phyloP scores from a whole-genome alignment of 2,888 invertebrate species.

The Noctua pronuba region DNA sequence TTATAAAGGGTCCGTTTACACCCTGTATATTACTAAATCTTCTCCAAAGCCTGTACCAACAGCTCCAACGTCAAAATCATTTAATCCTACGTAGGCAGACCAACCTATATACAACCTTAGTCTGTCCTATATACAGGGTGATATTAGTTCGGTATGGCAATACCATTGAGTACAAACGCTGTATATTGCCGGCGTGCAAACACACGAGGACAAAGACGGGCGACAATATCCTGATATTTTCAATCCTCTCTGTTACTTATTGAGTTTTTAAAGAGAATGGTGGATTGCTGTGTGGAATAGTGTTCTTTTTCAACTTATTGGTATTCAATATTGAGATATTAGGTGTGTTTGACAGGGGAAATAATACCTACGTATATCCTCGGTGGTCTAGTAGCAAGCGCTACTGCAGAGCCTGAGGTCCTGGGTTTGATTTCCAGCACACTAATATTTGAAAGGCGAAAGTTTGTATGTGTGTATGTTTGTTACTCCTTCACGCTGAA shows the following conservation, averaged over 20 bases:
- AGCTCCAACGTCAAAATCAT: background rate
- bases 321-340: background rate
- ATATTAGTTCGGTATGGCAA: constrained; percentile 38
- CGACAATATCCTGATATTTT: constrained; percentile 53
- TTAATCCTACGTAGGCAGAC: background rate
- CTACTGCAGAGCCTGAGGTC: too few species aligned
- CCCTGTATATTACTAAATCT: constrained; percentile 1
- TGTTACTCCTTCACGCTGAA: too few species aligned
- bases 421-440: too few species aligned
- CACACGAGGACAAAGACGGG: constrained; percentile 34
- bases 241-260: constrained; percentile 26
- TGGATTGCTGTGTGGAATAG: background rate
- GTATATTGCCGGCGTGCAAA: constrained; percentile 43
- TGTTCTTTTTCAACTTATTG: background rate
- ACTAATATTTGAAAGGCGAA: too few species aligned
- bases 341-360: too few species aligned
- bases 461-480: too few species aligned
- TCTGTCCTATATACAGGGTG: background rate
- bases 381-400: too few species aligned
- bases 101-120: background rate
- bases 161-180: constrained; percentile 28
- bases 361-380: too few species aligned
- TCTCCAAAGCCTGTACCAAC: background rate
- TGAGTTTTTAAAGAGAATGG: constrained; percentile 22
- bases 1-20: too few species aligned